Conservation (phyloP, 2,888 invertebrate genomes). For the Eudemis profundana region DNA sequence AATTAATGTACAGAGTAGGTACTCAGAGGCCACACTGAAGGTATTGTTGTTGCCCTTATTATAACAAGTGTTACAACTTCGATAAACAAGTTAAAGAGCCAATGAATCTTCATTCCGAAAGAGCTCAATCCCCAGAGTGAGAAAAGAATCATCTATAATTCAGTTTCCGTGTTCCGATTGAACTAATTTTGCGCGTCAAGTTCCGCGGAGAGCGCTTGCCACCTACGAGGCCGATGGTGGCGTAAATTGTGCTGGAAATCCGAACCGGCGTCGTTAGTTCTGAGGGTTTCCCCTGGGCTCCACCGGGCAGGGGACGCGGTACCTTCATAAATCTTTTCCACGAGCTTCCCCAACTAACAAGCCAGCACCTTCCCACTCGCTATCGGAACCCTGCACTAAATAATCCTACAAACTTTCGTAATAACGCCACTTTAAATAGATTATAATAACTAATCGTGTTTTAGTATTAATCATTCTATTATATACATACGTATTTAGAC, state of each 20-base stretch:
- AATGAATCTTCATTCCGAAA: conserved; percentile 29
- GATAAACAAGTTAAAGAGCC: conserved; percentile 8
- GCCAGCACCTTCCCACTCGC: conserved; percentile 47
- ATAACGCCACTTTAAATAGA: conserved; percentile 75
- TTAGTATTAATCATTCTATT: conserved; percentile 72
- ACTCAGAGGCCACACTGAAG: too few relatives aligned
- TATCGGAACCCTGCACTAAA: conserved; percentile 61
- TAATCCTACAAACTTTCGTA: conserved; percentile 76
- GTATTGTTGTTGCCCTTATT: too few relatives aligned
- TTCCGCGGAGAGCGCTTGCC: conserved; percentile 67
- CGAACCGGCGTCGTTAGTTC: conserved; percentile 82
- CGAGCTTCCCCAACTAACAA: conserved; percentile 80
- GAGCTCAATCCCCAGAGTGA: conserved; percentile 27
- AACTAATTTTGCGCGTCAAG: conserved; percentile 72
- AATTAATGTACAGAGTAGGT: too few relatives aligned
- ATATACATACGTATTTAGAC: conserved; percentile 56
- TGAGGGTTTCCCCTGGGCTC: conserved; percentile 76
- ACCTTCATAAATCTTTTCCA: conserved; percentile 83
- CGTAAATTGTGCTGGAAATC: conserved; percentile 82
- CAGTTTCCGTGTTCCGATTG: conserved; percentile 63
- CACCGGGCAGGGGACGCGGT: conserved; percentile 70
- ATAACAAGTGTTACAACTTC: not conserved
- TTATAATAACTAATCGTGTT: conserved; percentile 72
- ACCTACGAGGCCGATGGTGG: conserved; percentile 60
- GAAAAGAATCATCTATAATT: conserved; percentile 62